Evolutionary conservation across 1,140 invertebrate genomes (phyloP).

Genomic region (Sitodiplosis mosellana): DNA sequence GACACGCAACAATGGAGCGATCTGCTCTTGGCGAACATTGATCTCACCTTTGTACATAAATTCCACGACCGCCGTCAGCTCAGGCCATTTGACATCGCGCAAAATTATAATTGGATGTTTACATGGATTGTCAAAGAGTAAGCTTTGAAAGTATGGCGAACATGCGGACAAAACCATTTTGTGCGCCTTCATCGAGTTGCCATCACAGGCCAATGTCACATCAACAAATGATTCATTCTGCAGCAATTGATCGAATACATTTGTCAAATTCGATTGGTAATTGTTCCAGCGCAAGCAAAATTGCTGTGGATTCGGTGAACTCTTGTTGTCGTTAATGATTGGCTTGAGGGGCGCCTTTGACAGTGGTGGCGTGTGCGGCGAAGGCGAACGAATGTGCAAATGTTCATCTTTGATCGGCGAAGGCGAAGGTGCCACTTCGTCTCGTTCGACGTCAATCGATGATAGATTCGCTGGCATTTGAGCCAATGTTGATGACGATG

Average conservation of each 20-base stretch:
- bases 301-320: constrained; percentile 25
- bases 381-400: too few species aligned
- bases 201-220: constrained; percentile 80
- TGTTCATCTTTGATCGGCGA: too few species aligned
- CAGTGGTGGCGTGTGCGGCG: too few species aligned
- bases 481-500: too few species aligned
- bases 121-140: constrained; percentile 74
- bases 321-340: too few species aligned
- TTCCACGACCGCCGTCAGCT: constrained; percentile 65
- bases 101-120: constrained; percentile 72
- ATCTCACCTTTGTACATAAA: constrained; percentile 82
- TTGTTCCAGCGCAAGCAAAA: constrained; percentile 89
- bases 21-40: constrained; percentile 69
- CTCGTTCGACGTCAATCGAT: too few species aligned
- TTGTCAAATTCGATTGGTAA: constrained; percentile 77
- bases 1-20: constrained; percentile 59
- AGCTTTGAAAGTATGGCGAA: constrained; percentile 68
- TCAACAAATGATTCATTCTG: constrained; percentile 83
- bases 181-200: constrained; percentile 77
- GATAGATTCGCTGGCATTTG: too few species aligned
- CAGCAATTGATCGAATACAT: constrained; percentile 78
- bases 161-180: constrained; percentile 80
- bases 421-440: too few species aligned
- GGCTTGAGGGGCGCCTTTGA: too few species aligned
- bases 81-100: constrained; percentile 67